Evolutionary conservation across 2,113 vertebrate genomes (phyloP).

Genomic region (Phaethon lepturus): DNA sequence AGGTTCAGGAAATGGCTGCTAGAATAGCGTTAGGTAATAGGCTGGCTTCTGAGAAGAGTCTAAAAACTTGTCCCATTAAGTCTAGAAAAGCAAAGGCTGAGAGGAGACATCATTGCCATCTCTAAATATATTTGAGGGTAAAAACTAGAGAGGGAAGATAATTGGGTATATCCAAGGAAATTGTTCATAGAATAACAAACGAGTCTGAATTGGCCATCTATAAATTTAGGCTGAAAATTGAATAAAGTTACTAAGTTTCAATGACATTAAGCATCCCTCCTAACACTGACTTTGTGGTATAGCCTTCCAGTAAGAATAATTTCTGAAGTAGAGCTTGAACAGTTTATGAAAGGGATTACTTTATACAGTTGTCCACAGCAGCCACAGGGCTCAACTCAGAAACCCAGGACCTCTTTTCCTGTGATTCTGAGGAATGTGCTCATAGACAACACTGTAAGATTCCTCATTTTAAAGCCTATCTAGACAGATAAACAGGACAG

Average conservation of each 20-base stretch:
- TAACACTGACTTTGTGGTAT: not conserved
- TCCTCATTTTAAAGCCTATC: not conserved
- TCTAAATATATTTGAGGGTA: not conserved
- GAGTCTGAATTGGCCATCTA: not conserved
- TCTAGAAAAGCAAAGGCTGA: not conserved
- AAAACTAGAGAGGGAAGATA: not conserved
- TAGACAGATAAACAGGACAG: not conserved
- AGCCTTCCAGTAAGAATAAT: not conserved
- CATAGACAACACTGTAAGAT: not conserved
- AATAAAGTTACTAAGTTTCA: not conserved
- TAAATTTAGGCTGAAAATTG: not conserved
- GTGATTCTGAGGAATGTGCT: not conserved
- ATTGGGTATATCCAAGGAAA: not conserved
- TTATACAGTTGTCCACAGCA: not conserved
- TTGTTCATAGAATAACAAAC: not conserved
- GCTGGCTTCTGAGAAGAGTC: not conserved
- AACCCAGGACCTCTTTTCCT: not conserved
- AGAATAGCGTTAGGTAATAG: not conserved
- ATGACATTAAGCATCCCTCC: not conserved
- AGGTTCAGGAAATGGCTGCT: not conserved
- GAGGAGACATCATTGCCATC: not conserved
- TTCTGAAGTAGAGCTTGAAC: not conserved
- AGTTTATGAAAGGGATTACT: not conserved
- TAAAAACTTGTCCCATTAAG: not conserved
- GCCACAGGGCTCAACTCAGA: not conserved